Base-by-base conservation (phyloP, 2,797 vertebrate genomes). In the Graptemys geographica region DNA sequence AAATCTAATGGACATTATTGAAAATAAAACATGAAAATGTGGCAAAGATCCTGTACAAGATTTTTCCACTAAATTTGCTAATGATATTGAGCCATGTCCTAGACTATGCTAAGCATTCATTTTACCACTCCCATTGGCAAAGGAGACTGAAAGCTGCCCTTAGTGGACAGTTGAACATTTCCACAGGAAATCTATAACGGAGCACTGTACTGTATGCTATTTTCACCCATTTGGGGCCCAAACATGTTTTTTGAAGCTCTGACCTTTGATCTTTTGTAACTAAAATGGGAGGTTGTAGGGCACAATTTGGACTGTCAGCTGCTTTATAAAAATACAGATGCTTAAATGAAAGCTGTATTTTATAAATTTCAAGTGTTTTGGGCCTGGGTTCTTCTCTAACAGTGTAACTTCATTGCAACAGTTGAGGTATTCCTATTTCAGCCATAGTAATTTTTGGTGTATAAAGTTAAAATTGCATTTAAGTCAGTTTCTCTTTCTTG, bases 171-270 rank as follows among this genome's bases (percentile, higher is more conserved):
- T 6, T 37, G 1, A 2, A 55, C 4, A 19, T 51, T 79, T 83
- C 12, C 15, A 6, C 11, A 13, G 11, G 21, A 1, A 23, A 5
- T 11, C 0, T 11, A 33, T 78, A 51, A 5, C 11, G 49, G 5
- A 25, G 18, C 1, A 11, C 65, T 37, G n/a, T 9, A 10, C 37
- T 37, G 65, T 21, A 19, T 65, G 65, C 16, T 41, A 10, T 27
- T 28, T 7, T 16, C 23, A 41, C 11, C 8, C 15, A 13, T 52
- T n/a, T n/a, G 49, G 25, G 6, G 12, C 44, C 3, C 3, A 41
- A 41, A 52, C 41, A 9, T 33, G 1, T 3, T 62, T 82, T 3
- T 25, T 55, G 8, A 33, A 16, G 13, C 51, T 37, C 33, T 55
- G 52, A 23, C 3, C 21, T 12, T 81, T 57, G 21, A 27, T 56